Evolutionary conservation across 1,140 invertebrate genomes (phyloP).

Genomic region (Drosophila pectinifera): DNA sequence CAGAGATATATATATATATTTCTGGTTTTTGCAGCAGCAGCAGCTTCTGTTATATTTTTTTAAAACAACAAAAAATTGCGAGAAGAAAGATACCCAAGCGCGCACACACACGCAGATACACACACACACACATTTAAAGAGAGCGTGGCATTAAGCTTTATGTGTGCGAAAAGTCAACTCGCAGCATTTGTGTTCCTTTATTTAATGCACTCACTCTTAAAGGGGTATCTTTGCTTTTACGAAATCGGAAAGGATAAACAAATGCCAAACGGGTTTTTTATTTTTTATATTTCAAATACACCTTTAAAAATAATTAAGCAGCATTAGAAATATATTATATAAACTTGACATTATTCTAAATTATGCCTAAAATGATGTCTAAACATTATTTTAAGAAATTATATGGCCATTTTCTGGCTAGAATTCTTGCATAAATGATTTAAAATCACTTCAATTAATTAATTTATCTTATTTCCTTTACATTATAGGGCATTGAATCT

Average conservation of each 20-base stretch:
- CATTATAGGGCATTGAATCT: neutral
- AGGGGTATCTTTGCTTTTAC: conserved; percentile 1
- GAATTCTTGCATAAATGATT: neutral
- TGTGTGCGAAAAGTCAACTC: conserved; percentile 44
- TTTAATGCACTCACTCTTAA: conserved; percentile 1
- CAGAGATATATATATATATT: conserved; percentile 5
- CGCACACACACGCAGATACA: neutral
- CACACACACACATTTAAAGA: conserved; percentile 19
- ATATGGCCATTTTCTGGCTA: neutral
- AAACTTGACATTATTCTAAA: neutral
- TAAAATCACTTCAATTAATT: too few species aligned
- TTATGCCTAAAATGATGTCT: neutral
- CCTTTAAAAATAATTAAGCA: neutral
- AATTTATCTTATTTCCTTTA: too few species aligned
- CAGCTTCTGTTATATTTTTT: conserved; percentile 13
- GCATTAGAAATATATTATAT: neutral
- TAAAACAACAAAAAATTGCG: conserved; percentile 10
- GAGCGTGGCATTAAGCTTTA: conserved; percentile 49
- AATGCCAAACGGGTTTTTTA: neutral
- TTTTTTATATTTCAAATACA: neutral
- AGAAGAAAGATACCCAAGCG: conserved; percentile 14
- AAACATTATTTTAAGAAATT: neutral
- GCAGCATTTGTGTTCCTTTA: conserved; percentile 36
- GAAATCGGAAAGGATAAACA: neutral
- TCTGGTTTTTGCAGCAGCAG: conserved; percentile 13